Conservation (phyloP, 37 sponge, comb jelly and placozoan genomes). For the Geodia barretti region DNA sequence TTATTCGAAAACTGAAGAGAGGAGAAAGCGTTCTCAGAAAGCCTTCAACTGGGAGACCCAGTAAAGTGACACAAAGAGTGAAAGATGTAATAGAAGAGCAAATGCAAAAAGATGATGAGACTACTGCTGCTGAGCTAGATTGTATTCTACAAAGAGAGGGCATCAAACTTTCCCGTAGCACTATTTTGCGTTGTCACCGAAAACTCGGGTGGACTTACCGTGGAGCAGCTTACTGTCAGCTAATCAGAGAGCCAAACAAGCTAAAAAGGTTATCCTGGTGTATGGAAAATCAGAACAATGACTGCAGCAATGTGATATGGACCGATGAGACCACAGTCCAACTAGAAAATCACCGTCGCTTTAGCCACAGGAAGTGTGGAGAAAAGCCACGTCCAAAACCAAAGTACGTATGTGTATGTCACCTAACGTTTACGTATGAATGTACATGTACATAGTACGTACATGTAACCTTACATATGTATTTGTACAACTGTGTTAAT, state of each 20-base stretch:
- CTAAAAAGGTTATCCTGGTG: constrained; percentile 7
- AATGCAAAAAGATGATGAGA: constrained; percentile 40
- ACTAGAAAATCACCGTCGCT: constrained; percentile 33
- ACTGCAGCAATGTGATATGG: constrained; percentile 35
- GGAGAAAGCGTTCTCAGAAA: neutral
- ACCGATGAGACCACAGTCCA: constrained; percentile 38
- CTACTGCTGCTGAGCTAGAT: constrained; percentile 11
- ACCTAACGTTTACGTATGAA: neutral
- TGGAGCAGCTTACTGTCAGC: constrained; percentile 40
- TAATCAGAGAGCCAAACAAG: constrained; percentile 26
- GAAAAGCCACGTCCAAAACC: constrained; percentile 23
- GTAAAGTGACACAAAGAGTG: neutral
- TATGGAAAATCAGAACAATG: constrained; percentile 2
- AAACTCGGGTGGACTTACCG: constrained; percentile 35
- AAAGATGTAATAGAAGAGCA: neutral
- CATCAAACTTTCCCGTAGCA: neutral
- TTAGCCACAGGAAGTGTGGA: constrained; percentile 18
- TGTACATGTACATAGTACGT: neutral
- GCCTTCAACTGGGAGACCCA: neutral
- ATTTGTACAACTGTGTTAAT: neutral
- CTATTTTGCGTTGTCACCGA: constrained; percentile 2
- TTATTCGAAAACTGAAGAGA: neutral
- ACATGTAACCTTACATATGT: neutral
- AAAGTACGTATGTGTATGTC: neutral
- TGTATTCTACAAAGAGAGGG: neutral